These are phyloP conservation scores for Aptenodytes patagonicus DNA, from an alignment of 2,113 vertebrate genomes.

Conservation along the genomic window DNA sequence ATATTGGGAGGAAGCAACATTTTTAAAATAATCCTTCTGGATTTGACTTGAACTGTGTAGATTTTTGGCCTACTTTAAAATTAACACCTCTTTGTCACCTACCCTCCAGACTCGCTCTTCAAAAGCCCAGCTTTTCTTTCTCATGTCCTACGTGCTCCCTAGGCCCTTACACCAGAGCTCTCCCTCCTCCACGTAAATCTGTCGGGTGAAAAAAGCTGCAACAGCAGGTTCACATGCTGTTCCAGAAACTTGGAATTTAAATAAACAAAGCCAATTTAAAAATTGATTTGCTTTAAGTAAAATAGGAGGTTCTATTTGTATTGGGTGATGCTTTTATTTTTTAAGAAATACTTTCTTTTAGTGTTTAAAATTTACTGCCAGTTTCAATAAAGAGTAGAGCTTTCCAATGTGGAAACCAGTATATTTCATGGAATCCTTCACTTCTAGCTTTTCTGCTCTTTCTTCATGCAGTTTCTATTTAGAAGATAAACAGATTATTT, in stretches of 20 bases:
- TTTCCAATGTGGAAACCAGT: not conserved
- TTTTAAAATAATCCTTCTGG: conserved; percentile 48
- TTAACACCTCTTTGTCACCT: not conserved
- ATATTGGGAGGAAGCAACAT: conserved; percentile 32
- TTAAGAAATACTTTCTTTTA: conserved; percentile 35
- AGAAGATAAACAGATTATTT: conserved; percentile 5
- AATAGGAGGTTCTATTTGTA: conserved; percentile 24
- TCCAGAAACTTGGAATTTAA: conserved; percentile 30
- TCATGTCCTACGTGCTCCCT: not conserved
- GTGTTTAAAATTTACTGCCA: conserved; percentile 34
- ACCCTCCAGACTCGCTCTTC: not conserved
- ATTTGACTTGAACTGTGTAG: conserved; percentile 27
- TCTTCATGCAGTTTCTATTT: not conserved
- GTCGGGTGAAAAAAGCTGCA: not conserved
- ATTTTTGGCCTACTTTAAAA: not conserved
- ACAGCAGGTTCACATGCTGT: not conserved
- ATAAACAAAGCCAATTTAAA: conserved; percentile 16
- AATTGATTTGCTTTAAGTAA: conserved; percentile 21
- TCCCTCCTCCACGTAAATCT: not conserved
- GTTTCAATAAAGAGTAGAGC: conserved; percentile 49
- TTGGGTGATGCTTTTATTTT: conserved; percentile 42
- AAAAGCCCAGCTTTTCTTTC: not conserved
- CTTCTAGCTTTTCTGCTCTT: not conserved
- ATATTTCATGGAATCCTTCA: conserved; percentile 11
- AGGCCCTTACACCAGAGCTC: not conserved